Conservation (phyloP, 2,113 vertebrate species). For the Irena cyanogastra region DNA sequence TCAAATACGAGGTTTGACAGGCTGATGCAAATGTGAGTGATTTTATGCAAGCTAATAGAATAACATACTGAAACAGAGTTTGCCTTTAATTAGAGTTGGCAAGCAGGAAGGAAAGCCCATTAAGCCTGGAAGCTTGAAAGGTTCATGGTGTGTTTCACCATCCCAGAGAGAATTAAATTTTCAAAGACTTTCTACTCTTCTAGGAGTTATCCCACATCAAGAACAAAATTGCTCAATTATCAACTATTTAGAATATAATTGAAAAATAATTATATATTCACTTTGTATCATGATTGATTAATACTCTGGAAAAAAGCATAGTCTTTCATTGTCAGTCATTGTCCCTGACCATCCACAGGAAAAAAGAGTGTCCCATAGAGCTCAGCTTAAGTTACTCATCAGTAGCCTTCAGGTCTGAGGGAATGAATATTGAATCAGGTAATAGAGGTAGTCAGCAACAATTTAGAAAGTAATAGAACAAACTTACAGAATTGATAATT, state of each 20-base stretch:
- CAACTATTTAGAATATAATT: not conserved
- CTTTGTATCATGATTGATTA: not conserved
- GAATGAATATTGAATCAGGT: not conserved
- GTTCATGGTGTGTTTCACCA: not conserved
- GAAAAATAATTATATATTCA: not conserved
- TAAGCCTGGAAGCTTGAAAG: conserved; percentile 4
- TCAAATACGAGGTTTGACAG: conserved; percentile 31
- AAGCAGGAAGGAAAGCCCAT: conserved; percentile 13
- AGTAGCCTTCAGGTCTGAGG: not conserved
- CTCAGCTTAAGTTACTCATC: not conserved
- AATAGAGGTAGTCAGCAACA: not conserved
- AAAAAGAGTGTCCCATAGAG: not conserved
- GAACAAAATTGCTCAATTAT: not conserved
- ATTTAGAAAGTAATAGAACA: not conserved
- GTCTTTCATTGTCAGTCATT: not conserved
- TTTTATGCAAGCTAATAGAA: conserved; percentile 47
- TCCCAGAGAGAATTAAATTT: conserved; percentile 9
- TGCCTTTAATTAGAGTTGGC: conserved; percentile 22
- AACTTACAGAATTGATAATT: not conserved
- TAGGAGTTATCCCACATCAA: not conserved
- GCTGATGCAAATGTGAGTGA: conserved; percentile 3
- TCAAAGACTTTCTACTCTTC: not conserved
- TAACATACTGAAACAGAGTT: not conserved
- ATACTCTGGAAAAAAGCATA: not conserved
- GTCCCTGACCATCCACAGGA: not conserved